Conservation (phyloP, 2,113 vertebrate genomes). For the Phalacrocorax pelagicus region DNA sequence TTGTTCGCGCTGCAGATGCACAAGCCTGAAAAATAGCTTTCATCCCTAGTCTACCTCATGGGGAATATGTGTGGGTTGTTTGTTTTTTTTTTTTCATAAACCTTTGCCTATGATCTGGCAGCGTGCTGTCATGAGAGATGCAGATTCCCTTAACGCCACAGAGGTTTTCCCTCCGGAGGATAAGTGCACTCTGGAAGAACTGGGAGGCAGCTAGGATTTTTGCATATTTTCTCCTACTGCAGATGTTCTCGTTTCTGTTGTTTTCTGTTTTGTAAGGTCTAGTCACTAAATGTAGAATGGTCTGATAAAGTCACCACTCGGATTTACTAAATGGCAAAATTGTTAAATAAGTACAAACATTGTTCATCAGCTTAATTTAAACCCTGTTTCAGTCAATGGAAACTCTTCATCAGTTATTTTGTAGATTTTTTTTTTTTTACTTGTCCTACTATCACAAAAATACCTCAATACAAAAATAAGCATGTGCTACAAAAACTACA, state of each 20-base stretch:
- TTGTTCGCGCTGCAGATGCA: not conserved
- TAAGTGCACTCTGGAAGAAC: not conserved
- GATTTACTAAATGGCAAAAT: not conserved
- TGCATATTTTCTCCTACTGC: not conserved
- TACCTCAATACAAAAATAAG: not conserved
- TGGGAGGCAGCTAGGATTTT: not conserved
- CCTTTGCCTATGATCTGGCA: not conserved
- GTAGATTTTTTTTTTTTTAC: not conserved
- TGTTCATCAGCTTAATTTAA: not conserved
- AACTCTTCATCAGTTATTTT: not conserved
- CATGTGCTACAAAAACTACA: not conserved
- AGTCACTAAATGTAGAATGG: not conserved
- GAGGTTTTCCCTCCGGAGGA: not conserved
- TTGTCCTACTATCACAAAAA: not conserved
- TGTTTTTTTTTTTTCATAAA: not conserved
- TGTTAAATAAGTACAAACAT: not conserved
- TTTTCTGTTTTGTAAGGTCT: not conserved
- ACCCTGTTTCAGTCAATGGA: not conserved
- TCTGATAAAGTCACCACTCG: not conserved
- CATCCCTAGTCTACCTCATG: not conserved
- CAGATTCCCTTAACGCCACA: not conserved
- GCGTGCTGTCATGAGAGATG: not conserved
- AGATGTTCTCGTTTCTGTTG: not conserved
- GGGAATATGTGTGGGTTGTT: not conserved
- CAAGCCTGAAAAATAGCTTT: not conserved